phyloP scores from a whole-genome alignment of 2,797 vertebrate species.

The Prunella strophiata region DNA sequence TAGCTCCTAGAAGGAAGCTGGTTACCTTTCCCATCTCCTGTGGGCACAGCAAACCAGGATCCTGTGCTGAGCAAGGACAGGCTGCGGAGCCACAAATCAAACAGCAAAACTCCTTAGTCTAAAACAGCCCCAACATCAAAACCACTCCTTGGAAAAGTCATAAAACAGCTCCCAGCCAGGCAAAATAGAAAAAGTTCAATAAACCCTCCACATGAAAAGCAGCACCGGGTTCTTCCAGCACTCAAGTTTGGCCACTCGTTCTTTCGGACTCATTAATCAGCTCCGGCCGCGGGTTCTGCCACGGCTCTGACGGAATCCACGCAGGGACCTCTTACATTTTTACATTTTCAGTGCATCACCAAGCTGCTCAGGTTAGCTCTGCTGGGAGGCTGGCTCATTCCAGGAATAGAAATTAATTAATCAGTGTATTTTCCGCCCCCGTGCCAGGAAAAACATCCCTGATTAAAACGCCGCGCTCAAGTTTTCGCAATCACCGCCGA shows the following conservation, averaged over 20 bases:
- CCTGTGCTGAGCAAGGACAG: not conserved
- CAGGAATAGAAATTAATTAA: slow-evolving; percentile 81
- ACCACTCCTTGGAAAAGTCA: not conserved
- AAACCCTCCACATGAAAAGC: not conserved
- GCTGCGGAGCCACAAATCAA: not conserved
- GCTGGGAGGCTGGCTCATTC: slow-evolving; percentile 63
- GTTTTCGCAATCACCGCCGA: slow-evolving; percentile 57
- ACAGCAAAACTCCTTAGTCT: not conserved
- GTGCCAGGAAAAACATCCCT: slow-evolving; percentile 67
- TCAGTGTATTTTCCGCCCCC: slow-evolving; percentile 55
- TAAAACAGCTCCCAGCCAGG: not conserved
- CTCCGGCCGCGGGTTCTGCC: not conserved
- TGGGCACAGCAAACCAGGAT: not conserved
- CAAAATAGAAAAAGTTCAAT: not conserved
- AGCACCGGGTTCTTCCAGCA: not conserved
- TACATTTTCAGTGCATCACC: slow-evolving; percentile 7
- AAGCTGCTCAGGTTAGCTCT: slow-evolving; percentile 59
- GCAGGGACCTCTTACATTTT: slow-evolving; percentile 27
- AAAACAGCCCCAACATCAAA: not conserved
- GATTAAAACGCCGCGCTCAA: slow-evolving; percentile 70
- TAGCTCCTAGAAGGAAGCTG: not conserved
- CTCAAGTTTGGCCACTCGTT: not conserved
- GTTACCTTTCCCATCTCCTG: not conserved
- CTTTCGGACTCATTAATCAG: not conserved
- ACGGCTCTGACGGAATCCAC: not conserved